Evolutionary conservation across 2,113 vertebrate species (phyloP).

Genomic region (Setophaga coronata): DNA sequence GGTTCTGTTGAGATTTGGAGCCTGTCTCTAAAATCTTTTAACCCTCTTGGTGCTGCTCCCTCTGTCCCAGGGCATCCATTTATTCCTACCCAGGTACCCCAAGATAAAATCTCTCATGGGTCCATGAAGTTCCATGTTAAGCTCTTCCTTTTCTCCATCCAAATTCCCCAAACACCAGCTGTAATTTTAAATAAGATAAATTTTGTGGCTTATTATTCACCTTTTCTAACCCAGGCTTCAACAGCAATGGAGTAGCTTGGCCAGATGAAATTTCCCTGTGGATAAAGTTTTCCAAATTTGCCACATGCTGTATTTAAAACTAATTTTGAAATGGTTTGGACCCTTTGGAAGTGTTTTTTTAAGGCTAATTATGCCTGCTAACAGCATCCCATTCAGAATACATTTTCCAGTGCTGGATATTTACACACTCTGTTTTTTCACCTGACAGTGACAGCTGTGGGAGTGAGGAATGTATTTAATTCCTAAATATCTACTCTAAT

Average conservation of each 20-base stretch:
- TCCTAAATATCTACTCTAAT: background rate
- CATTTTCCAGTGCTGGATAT: background rate
- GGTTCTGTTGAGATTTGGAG: fast-evolving
- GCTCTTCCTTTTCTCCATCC: background rate
- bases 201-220: background rate
- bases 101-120: background rate
- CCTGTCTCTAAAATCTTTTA: background rate
- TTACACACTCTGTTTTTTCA: background rate
- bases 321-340: background rate
- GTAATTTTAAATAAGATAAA: background rate
- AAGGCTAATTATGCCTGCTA: background rate
- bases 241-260: background rate
- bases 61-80: background rate
- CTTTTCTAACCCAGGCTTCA: background rate
- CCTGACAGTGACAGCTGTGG: background rate
- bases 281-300: background rate
- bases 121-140: fast-evolving
- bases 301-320: background rate
- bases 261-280: background rate
- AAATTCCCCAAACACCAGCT: background rate
- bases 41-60: background rate
- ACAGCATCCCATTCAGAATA: background rate
- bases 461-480: background rate
- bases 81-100: background rate
- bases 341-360: background rate